Base-by-base conservation (phyloP, 2,113 vertebrate species). In the Gobius niger region DNA sequence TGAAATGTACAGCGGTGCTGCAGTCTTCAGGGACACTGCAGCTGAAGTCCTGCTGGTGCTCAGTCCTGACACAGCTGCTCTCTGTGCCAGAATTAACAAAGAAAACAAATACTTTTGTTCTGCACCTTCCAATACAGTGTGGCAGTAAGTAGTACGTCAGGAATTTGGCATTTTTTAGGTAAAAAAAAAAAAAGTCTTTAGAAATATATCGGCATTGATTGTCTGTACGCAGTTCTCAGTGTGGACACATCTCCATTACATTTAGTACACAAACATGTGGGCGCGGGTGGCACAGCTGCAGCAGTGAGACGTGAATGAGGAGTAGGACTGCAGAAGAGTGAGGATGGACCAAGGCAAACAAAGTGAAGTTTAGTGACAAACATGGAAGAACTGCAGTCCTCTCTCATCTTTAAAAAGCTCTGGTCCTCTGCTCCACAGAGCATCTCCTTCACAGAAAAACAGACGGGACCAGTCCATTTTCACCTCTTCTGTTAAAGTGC, bases 141-240 rank as follows among this genome's bases (percentile, higher is more conserved):
- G 34, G 34, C 57, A 15, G 57, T 42, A 60, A 40, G 57, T 41
- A 60, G 57, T 42, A 42, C 6, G 53, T 54, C 53, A 60, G 34
- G 68, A 62, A 74, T 85, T 85, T 82, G 81, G 82, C 44, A 7
- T 65, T 79, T 85, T 79, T 85, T 64, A 80, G 24, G 60, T 53
- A 64, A 67, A 42, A 85, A 47, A 77, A 84, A 78, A 77, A 75
- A 57, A 73, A 16, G 73, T 77, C 57, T 80, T 86, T 73, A 82
- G 69, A 84, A 72, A 83, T 42, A 84, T 72, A 57, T 63, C 76
- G 65, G 68, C 71, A 82, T 79, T 82, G 88, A 92, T 91, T 91
- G 88, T 91, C 90, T 70, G 79, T 64, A 82, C 83, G 89, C 88
- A 88, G 88, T 81, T 84, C 75, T 86, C 82, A 85, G 82, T 83